Evolutionary conservation across 2,888 invertebrate species (phyloP).

Genomic region (Elysia crispata): DNA sequence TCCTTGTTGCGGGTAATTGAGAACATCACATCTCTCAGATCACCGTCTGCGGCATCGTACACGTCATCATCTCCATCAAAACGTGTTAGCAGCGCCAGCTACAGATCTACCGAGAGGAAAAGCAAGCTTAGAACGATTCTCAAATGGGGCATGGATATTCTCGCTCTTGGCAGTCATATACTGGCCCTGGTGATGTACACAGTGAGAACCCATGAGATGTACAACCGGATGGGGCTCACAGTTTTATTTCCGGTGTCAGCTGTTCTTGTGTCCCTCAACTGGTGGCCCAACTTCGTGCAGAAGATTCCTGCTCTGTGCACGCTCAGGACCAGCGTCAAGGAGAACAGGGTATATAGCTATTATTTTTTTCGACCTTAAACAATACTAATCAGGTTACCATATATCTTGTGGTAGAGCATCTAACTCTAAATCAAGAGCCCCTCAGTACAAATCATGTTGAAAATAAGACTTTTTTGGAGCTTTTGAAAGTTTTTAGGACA

Average conservation of each 20-base stretch:
- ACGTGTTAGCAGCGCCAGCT: not conserved
- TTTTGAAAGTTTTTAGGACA: no score
- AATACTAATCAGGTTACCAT: no score
- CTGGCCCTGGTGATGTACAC: constrained; percentile 54
- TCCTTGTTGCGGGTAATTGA: constrained; percentile 56
- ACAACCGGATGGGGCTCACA: constrained; percentile 79
- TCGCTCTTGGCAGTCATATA: constrained; percentile 55
- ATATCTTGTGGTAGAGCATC: no score
- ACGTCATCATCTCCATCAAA: not conserved
- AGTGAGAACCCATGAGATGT: constrained; percentile 19
- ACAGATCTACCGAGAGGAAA: not conserved
- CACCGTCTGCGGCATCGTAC: no score
- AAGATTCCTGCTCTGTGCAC: constrained; percentile 43
- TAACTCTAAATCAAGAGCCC: no score
- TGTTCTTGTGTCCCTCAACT: constrained; percentile 91
- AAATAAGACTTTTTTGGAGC: no score
- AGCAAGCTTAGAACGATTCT: constrained; percentile 15
- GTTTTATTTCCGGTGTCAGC: constrained; percentile 86
- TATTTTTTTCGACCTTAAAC: no score
- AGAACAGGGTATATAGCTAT: constrained; percentile 15
- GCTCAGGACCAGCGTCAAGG: constrained; percentile 18
- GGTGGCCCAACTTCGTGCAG: constrained; percentile 97
- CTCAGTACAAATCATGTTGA: no score
- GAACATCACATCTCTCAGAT: not conserved
- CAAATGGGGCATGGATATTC: constrained; percentile 47